These are phyloP conservation scores for Acrobasis suavella DNA, from an alignment of 2,888 invertebrate species.

Conservation along the genomic window DNA sequence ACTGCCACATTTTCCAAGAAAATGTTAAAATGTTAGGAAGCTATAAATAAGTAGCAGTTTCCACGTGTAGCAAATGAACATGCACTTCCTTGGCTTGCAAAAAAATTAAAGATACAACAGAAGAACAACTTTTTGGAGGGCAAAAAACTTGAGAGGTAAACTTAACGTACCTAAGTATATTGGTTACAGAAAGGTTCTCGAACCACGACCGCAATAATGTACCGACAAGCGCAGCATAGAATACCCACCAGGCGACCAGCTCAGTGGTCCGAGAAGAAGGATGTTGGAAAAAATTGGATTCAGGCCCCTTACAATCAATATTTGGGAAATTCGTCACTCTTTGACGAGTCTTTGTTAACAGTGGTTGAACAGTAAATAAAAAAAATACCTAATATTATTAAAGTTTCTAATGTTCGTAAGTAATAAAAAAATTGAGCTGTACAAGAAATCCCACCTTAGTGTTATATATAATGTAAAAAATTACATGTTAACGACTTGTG, in stretches of 20 bases:
- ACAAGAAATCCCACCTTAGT: too few species aligned
- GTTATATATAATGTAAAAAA: too few species aligned
- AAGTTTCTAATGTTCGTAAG: too few species aligned
- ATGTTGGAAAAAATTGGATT: not conserved
- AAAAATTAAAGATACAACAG: not conserved
- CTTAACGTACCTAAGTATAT: too few species aligned
- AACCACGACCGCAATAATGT: not conserved
- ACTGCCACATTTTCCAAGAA: conserved; percentile 2
- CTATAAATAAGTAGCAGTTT: conserved; percentile 3
- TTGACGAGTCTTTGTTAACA: too few species aligned
- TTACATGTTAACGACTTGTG: too few species aligned
- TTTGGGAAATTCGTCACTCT: too few species aligned
- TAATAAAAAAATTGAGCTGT: too few species aligned
- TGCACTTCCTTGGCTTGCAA: conserved; percentile 8
- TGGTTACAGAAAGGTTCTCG: not conserved
- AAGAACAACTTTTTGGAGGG: not conserved
- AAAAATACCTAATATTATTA: too few species aligned
- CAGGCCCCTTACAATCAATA: too few species aligned
- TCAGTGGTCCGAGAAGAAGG: not conserved
- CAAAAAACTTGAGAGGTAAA: too few species aligned
- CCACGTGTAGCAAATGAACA: conserved; percentile 8
- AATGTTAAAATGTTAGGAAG: not conserved
- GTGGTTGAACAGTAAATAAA: too few species aligned
- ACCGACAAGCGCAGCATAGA: not conserved
- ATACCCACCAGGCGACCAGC: not conserved